These are phyloP conservation scores for Fragariocoptes setiger DNA, from an alignment of 1,140 invertebrate species.

Conservation along the genomic window DNA sequence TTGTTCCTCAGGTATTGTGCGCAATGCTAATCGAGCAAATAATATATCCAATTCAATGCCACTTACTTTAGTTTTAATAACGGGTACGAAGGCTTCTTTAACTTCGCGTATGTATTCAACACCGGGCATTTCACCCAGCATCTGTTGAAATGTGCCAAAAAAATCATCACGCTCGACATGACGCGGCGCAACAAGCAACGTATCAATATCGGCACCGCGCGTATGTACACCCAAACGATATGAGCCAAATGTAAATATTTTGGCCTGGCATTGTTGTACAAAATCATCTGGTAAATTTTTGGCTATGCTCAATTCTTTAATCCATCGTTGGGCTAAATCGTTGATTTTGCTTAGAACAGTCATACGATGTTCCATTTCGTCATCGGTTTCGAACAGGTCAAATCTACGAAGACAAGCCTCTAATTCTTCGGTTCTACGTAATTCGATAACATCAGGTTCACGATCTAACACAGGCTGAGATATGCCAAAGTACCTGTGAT, in stretches of 20 bases:
- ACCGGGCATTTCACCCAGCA: constrained; percentile 53
- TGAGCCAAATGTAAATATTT: constrained; percentile 96
- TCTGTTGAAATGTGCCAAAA: constrained; percentile 69
- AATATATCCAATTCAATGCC: constrained; percentile 84
- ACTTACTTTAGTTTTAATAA: constrained; percentile 97
- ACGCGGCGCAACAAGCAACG: constrained; percentile 76
- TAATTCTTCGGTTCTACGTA: constrained; percentile 45
- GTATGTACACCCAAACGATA: constrained; percentile 66
- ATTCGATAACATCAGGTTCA: constrained; percentile 43
- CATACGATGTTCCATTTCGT: constrained; percentile 54
- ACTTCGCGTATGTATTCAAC: constrained; percentile 55
- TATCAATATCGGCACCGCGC: constrained; percentile 88
- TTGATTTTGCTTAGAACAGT: constrained; percentile 41
- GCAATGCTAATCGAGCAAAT: constrained; percentile 66
- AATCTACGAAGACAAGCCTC: constrained; percentile 47
- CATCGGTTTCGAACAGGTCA: constrained; percentile 64
- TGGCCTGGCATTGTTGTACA: constrained; percentile 62
- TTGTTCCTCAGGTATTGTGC: constrained; percentile 50
- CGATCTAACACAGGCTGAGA: neutral
- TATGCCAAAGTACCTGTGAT: too few relatives aligned
- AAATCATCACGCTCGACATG: constrained; percentile 80
- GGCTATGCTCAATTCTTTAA: constrained; percentile 46
- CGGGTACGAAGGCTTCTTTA: constrained; percentile 93
- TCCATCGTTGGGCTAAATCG: constrained; percentile 62
- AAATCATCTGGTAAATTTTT: constrained; percentile 59